Conservation (phyloP, 1,140 invertebrate genomes). For the Hypsibius dujardini region DNA sequence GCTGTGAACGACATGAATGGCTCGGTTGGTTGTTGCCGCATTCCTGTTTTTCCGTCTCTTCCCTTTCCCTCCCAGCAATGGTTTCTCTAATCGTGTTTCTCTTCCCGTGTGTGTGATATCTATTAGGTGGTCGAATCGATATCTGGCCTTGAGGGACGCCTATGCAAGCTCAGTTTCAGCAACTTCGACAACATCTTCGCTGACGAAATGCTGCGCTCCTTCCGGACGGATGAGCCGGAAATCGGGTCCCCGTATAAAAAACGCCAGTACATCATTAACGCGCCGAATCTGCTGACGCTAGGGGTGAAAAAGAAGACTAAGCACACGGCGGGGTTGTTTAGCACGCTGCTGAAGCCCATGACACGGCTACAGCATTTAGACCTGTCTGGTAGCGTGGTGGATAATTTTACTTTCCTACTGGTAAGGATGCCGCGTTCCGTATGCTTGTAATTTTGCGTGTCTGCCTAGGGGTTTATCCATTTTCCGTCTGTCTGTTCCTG, state of each 20-base stretch:
- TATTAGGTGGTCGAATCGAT: background rate
- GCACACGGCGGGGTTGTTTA: background rate
- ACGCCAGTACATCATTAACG: background rate
- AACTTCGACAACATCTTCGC: background rate
- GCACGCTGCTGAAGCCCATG: conserved; percentile 1
- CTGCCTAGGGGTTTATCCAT: too few species aligned
- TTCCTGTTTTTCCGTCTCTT: too few species aligned
- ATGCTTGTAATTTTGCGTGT: background rate
- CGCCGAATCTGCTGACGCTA: conserved; percentile 6
- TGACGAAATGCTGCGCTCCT: conserved; percentile 2
- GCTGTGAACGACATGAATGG: background rate
- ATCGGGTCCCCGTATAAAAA: background rate
- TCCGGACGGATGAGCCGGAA: background rate
- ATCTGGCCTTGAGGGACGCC: background rate
- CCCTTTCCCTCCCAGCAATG: too few species aligned
- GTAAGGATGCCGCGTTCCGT: background rate
- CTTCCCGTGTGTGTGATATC: too few species aligned
- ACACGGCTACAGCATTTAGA: conserved; percentile 1
- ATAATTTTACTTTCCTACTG: conserved; percentile 9
- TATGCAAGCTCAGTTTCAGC: conserved; percentile 3
- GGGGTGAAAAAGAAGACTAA: background rate
- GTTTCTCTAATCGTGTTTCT: too few species aligned
- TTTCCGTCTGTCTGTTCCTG: too few species aligned
- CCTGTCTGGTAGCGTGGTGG: background rate
- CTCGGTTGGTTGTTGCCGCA: background rate